Evolutionary conservation across 2,888 invertebrate genomes (phyloP).

Genomic region (Marronus borbonicus): DNA sequence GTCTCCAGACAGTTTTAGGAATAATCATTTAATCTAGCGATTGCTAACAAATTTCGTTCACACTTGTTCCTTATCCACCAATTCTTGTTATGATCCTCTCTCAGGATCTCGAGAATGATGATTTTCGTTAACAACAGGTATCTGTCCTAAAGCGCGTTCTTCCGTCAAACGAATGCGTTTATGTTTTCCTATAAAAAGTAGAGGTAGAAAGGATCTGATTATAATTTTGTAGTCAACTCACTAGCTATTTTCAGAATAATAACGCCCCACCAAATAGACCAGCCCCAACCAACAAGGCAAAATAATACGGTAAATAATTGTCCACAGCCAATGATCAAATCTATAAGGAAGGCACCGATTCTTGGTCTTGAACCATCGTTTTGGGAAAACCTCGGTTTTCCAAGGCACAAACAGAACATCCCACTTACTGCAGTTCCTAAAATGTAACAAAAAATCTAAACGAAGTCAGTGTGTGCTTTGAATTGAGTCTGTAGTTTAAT

Average conservation of each 20-base stretch:
- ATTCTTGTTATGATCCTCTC: conserved; percentile 67
- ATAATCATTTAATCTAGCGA: conserved; percentile 30
- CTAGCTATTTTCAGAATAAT: conserved; percentile 92
- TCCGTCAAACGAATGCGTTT: conserved; percentile 76
- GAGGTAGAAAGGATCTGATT: conserved; percentile 37
- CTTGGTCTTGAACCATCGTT: conserved; percentile 84
- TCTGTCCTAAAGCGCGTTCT: conserved; percentile 69
- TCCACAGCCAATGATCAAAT: conserved; percentile 87
- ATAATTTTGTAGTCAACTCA: conserved; percentile 72
- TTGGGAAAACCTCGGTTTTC: conserved; percentile 89
- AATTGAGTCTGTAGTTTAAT: neutral
- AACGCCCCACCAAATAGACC: conserved; percentile 98
- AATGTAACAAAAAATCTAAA: neutral
- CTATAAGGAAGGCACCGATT: conserved; percentile 87
- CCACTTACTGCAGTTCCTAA: conserved; percentile 93
- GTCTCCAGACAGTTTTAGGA: conserved; percentile 48
- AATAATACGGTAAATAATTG: conserved; percentile 96
- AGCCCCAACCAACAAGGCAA: conserved; percentile 97
- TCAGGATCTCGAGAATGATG: conserved; percentile 69
- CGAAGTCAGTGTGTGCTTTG: too few species aligned
- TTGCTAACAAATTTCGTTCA: neutral
- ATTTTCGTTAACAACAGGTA: conserved; percentile 70
- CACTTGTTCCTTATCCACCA: neutral
- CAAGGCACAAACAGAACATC: conserved; percentile 88
- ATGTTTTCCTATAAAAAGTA: conserved; percentile 75